These are phyloP conservation scores for Adelognathus sp. DNA, from an alignment of 2,888 invertebrate species.

Conservation along the genomic window DNA sequence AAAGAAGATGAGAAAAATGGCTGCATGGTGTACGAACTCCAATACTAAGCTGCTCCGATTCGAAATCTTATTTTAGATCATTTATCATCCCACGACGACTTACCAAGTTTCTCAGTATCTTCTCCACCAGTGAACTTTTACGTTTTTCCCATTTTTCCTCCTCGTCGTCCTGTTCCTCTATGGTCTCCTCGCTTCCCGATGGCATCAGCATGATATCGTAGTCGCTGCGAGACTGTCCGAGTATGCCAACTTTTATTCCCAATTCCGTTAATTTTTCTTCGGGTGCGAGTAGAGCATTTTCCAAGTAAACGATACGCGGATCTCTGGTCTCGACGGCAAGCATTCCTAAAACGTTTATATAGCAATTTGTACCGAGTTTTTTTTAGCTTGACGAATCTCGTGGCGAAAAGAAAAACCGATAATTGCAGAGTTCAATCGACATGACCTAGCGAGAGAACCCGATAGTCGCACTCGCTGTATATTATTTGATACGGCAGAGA, in stretches of 20 bases:
- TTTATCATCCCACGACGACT: not conserved
- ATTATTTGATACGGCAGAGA: conserved; percentile 85
- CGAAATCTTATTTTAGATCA: too few species aligned
- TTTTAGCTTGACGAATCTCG: not conserved
- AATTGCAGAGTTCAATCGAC: not conserved
- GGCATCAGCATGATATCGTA: conserved; percentile 85
- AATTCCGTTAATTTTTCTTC: conserved; percentile 82
- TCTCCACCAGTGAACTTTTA: conserved; percentile 57
- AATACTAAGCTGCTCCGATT: too few species aligned
- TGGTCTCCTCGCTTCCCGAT: conserved; percentile 83
- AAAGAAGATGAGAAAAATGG: too few species aligned
- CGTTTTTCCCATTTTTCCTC: conserved; percentile 63
- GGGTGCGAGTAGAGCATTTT: conserved; percentile 82
- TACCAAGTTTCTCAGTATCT: conserved; percentile 47
- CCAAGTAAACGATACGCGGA: conserved; percentile 82
- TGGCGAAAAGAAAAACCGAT: not conserved
- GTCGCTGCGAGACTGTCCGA: conserved; percentile 83
- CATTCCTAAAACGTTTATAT: conserved; percentile 75
- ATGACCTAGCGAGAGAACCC: conserved; percentile 82
- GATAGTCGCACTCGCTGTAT: conserved; percentile 84
- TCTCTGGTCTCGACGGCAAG: conserved; percentile 76
- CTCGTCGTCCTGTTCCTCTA: conserved; percentile 50
- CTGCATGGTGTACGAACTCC: too few species aligned
- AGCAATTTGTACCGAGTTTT: not conserved
- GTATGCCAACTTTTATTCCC: conserved; percentile 83